Conservation (phyloP, 2,113 vertebrate species). For the Tilapia sparmanii region DNA sequence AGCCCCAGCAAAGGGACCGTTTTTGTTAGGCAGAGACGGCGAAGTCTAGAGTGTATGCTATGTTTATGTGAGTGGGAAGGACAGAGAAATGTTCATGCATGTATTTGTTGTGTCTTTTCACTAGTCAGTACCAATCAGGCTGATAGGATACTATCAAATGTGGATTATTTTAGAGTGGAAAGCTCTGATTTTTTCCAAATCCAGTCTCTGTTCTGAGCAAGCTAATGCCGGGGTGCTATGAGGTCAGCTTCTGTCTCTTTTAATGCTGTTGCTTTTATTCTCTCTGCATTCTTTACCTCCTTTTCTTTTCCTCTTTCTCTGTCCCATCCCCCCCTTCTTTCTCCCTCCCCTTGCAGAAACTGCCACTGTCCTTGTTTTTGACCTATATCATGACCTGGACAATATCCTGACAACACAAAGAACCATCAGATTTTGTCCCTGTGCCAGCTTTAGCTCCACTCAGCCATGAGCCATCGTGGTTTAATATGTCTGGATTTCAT, state of each 20-base stretch:
- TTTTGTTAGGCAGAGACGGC: background rate
- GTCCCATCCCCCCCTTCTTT: background rate
- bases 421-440: background rate
- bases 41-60: background rate
- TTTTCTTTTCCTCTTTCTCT: background rate
- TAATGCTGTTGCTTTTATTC: constrained; percentile 27
- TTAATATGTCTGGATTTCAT: constrained; percentile 3
- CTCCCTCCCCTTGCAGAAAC: constrained; percentile 1
- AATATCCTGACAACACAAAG: constrained; percentile 15
- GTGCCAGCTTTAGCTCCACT: background rate
- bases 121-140: background rate
- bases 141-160: constrained; percentile 6
- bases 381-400: constrained; percentile 49
- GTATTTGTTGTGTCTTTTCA: background rate
- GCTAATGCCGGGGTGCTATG: constrained; percentile 9
- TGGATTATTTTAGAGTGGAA: constrained; percentile 38
- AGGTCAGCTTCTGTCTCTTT: constrained; percentile 23
- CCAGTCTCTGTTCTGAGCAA: constrained; percentile 10
- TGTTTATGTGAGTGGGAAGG: background rate
- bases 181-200: constrained; percentile 21
- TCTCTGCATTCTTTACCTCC: background rate
- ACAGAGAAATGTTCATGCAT: background rate
- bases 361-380: constrained; percentile 42
- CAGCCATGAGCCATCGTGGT: background rate
- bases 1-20: background rate